A percentile compares a stretch with the other conserved stretches of the same genome.
phyloP scores from a whole-genome alignment of 2,797 vertebrate species.

The Gallinago nigripennis region DNA sequence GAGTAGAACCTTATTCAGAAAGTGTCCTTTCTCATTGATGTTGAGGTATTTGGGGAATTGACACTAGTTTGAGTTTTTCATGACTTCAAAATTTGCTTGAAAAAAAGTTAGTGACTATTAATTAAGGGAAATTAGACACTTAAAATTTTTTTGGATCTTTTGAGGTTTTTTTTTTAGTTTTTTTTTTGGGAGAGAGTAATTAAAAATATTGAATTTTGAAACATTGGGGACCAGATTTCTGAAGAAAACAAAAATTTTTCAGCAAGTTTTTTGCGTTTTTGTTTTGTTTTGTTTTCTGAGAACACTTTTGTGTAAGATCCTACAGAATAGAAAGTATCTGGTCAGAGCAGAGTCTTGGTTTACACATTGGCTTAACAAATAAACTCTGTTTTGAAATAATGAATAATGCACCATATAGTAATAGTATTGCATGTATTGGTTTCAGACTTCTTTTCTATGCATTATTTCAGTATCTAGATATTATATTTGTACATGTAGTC shows the following conservation, averaged over 20 bases:
- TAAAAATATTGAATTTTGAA: not conserved
- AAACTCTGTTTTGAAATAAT: not conserved
- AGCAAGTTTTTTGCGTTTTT: not conserved
- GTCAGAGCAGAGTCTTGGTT: not conserved
- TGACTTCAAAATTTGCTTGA: not conserved
- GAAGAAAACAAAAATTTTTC: not conserved
- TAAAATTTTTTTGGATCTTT: not conserved
- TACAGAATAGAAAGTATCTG: not conserved
- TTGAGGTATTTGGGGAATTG: not conserved
- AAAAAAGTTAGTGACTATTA: not conserved
- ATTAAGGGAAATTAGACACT: not conserved
- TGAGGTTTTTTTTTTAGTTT: not conserved
- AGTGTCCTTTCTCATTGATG: not conserved
- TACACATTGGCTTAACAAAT: not conserved
- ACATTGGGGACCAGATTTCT: not conserved
- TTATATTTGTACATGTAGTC: not conserved
- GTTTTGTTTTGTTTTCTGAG: accelerated
- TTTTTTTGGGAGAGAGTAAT: not conserved
- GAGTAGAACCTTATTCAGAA: not conserved
- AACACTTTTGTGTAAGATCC: not conserved
- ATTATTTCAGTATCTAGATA: not conserved
- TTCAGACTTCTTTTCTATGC: not conserved
- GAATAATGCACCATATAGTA: not conserved
- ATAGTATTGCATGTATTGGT: not conserved
- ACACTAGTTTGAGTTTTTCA: not conserved